Evolutionary conservation across 92 coral and sea anemone species (phyloP).

Genomic region (Desmophyllum pertusum): DNA sequence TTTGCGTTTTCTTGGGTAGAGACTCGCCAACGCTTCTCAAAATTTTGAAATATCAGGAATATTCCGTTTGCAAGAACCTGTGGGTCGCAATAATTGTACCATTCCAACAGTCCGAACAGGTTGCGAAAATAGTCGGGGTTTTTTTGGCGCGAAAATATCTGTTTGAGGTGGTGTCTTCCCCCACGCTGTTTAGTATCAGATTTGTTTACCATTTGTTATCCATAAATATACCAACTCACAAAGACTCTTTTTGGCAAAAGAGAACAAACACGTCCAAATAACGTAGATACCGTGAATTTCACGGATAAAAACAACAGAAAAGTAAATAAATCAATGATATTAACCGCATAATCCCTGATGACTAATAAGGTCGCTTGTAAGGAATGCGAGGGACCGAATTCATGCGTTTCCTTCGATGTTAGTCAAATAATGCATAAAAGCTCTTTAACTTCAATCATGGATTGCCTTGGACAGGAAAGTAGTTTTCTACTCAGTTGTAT

Average conservation of each 20-base stretch:
- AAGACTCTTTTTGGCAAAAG: not conserved
- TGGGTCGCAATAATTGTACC: too few relatives aligned
- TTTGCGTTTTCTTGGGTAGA: too few relatives aligned
- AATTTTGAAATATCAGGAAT: too few relatives aligned
- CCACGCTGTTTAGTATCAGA: not conserved
- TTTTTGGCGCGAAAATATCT: too few relatives aligned
- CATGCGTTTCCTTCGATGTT: not conserved
- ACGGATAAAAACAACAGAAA: not conserved
- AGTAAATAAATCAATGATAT: conserved; percentile 6
- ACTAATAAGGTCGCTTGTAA: not conserved
- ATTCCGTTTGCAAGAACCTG: too few relatives aligned
- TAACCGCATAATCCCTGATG: conserved; percentile 14
- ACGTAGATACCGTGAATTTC: conserved; percentile 5
- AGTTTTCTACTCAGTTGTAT: not conserved
- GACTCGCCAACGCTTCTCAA: too few relatives aligned
- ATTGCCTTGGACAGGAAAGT: not conserved
- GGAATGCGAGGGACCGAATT: not conserved
- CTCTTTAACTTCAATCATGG: not conserved
- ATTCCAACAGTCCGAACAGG: too few relatives aligned
- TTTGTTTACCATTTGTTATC: not conserved
- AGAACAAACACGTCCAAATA: not conserved
- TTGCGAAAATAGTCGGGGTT: too few relatives aligned
- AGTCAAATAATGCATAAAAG: not conserved
- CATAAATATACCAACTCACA: not conserved
- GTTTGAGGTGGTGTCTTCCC: too few relatives aligned